Conservation (phyloP, 2,888 invertebrate genomes). For the Dichetophora obliterata region DNA sequence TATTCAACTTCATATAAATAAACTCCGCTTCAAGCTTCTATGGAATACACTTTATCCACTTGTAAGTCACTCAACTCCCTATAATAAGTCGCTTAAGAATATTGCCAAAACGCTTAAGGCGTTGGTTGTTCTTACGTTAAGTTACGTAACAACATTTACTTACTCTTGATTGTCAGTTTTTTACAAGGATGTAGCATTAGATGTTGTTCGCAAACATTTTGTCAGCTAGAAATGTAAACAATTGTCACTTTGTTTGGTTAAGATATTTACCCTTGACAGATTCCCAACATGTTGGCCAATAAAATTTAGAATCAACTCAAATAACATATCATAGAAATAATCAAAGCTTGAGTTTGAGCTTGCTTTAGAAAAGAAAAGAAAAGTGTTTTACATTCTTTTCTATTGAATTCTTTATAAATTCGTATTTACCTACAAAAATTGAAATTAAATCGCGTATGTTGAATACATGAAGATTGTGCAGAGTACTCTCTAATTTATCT, state of each 20-base stretch:
- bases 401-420: too few species aligned
- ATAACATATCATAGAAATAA: too few species aligned
- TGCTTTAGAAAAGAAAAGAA: too few species aligned
- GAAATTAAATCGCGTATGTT: too few species aligned
- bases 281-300: conserved; percentile 12
- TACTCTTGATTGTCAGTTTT: neutral
- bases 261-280: conserved; percentile 5
- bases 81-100: conserved; percentile 49
- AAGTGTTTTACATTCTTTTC: too few species aligned
- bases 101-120: conserved; percentile 31
- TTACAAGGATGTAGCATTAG: neutral
- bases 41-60: conserved; percentile 20
- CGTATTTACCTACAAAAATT: too few species aligned
- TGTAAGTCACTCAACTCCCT: conserved; percentile 51
- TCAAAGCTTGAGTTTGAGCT: too few species aligned
- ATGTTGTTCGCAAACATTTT: neutral
- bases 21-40: neutral
- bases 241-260: conserved; percentile 29
- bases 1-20: neutral
- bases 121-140: conserved; percentile 17
- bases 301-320: conserved; percentile 3
- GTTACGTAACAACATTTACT: neutral
- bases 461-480: too few species aligned
- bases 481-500: too few species aligned
- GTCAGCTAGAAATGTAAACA: conserved; percentile 25